Base-by-base conservation (phyloP, 64 coral and sea anemone species). In the Porites lutea region DNA sequence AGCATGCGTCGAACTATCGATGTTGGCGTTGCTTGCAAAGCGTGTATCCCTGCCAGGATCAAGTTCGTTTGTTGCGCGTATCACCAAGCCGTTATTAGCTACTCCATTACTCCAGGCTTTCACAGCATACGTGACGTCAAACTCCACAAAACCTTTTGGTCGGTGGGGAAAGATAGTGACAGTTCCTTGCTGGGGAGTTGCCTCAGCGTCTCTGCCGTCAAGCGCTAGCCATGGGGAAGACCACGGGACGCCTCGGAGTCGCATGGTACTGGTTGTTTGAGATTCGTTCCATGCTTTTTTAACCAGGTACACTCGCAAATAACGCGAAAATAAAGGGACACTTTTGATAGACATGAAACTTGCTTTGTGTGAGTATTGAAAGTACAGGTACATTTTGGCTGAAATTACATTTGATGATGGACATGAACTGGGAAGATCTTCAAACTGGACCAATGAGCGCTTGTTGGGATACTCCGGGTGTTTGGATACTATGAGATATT, bases 381-480 rank as follows among this genome's bases (percentile, higher is more conserved):
- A 93, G 79, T 94, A 90, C 37, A 90, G 9, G 15, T 95, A 74
- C 79, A 90, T 82, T 13, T 73, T 87, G 2, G 91, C 82, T 48
- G 72, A 93, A 6, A 53, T 14, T 4, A 93, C 70, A 4, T 93
- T 47, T 13, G 6, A 6, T 18, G 72, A 3, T 2, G 61, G 21
- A 52, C 83, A 87, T 0, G 59, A 4, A 21, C 4, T n/a, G 18
- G 54, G 83, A 11, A 87, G 82, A 54, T 78, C 64, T 61, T 91
- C 89, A 92, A 96, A 96, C 81, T 96, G 83, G 7, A 96, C 57
- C 3, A 96, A 69, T 0, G 94, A 92, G 14, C 94, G 89, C 77
- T 96, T 96, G 59, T 92, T 92, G 0, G 77, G 94, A 48, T 48
- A 92, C 2, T 49, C 14, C 8, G 94, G 83, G 3, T 83, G 89